These are phyloP conservation scores for Allygus modestus DNA, from an alignment of 2,888 invertebrate genomes.

Conservation along the genomic window DNA sequence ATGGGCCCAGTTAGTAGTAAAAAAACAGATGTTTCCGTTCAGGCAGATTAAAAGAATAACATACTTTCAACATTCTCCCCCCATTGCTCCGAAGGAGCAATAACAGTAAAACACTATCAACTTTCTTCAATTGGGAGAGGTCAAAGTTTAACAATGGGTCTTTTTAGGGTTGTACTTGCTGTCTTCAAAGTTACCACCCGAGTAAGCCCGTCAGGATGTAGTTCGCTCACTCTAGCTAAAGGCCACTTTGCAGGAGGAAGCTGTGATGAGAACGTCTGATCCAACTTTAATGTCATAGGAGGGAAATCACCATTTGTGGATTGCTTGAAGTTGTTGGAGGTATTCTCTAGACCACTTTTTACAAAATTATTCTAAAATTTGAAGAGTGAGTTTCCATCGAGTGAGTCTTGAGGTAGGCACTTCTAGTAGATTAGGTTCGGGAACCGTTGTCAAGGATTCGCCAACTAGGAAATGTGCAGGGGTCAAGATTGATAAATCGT, in stretches of 20 bases:
- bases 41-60: too few relatives aligned
- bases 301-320: background rate
- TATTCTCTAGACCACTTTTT: background rate
- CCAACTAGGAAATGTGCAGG: conserved; percentile 29
- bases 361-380: background rate
- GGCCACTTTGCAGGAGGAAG: background rate
- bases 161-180: background rate
- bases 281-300: background rate
- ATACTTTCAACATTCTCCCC: background rate
- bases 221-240: background rate
- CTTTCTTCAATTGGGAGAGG: background rate
- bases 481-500: conserved; percentile 58
- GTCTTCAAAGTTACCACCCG: background rate
- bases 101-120: background rate
- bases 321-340: background rate
- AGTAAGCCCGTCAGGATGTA: background rate
- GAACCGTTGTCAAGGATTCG: background rate
- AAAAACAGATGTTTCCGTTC: too few relatives aligned
- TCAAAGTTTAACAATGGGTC: background rate
- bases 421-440: background rate
- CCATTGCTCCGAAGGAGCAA: background rate
- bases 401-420: background rate
- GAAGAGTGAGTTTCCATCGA: background rate
- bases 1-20: too few relatives aligned
- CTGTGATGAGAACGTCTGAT: background rate